phyloP scores from a whole-genome alignment of 2,113 vertebrate species.

The Hydrolagus affinis region DNA sequence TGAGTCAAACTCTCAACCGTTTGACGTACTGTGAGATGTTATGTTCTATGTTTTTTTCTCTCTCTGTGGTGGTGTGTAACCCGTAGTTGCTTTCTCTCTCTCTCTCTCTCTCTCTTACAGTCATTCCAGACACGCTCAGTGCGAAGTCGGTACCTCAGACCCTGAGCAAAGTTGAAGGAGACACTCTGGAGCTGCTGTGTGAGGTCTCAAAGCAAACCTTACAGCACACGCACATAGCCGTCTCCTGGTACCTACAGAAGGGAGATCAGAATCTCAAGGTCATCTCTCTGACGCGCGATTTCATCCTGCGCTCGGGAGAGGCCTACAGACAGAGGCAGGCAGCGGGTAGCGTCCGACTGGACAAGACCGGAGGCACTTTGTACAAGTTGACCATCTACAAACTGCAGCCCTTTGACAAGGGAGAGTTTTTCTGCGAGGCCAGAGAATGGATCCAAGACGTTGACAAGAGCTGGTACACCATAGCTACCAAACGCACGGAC shows the following conservation, averaged over 20 bases:
- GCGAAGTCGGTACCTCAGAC: constrained; percentile 61
- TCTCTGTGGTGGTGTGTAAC: background rate
- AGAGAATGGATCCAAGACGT: constrained; percentile 92
- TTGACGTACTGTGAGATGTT: too few species aligned
- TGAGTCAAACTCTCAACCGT: background rate
- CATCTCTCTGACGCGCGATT: constrained; percentile 79
- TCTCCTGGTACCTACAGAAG: constrained; percentile 77
- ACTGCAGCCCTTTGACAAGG: constrained; percentile 83
- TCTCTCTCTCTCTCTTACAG: constrained; percentile 54
- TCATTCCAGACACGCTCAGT: constrained; percentile 79
- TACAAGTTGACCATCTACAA: constrained; percentile 85
- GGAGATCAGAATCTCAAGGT: constrained; percentile 69
- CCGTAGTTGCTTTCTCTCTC: background rate
- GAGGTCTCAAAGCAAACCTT: constrained; percentile 71
- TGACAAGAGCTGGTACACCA: constrained; percentile 78
- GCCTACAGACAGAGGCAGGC: constrained; percentile 76
- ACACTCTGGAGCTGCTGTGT: constrained; percentile 78
- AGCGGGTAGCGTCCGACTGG: constrained; percentile 79
- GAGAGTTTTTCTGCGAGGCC: constrained; percentile 86
- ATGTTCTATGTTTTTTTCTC: background rate
- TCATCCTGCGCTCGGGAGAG: constrained; percentile 69
- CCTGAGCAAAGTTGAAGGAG: constrained; percentile 80
- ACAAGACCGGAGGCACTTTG: constrained; percentile 74
- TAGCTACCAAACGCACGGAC: constrained; percentile 87
- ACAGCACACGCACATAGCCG: constrained; percentile 85